A percentile compares a stretch with the other conserved stretches of the same genome.
Evolutionary conservation across 2,797 vertebrate species (phyloP).

Genomic region (Anguilla anguilla): DNA sequence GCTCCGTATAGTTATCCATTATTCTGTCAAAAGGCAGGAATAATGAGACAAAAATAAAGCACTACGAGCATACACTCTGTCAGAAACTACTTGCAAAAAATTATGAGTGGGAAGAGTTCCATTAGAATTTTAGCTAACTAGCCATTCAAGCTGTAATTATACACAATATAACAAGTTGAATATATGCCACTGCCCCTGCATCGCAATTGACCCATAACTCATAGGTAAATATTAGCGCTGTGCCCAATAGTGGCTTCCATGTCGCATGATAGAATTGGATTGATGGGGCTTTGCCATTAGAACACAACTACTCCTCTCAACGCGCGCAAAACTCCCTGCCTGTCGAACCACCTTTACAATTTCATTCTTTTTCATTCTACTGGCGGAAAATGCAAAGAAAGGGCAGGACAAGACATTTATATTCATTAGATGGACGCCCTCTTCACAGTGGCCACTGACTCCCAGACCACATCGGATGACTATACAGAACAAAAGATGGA

Average conservation of each 20-base stretch:
- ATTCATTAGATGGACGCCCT: constrained; percentile 1
- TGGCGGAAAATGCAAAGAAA: not conserved
- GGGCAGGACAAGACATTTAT: not conserved
- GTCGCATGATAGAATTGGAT: not conserved
- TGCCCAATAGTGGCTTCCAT: not conserved
- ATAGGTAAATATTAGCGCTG: not conserved
- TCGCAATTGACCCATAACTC: not conserved
- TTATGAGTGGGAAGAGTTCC: not conserved
- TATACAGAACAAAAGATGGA: not conserved
- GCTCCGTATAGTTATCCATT: not conserved
- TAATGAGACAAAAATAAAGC: not conserved
- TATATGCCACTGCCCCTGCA: not conserved
- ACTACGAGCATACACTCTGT: not conserved
- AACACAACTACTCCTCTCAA: not conserved
- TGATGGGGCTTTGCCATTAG: not conserved
- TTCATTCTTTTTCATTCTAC: not conserved
- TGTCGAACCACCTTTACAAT: not conserved
- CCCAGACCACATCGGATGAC: not conserved
- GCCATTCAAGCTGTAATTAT: not conserved
- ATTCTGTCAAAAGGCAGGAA: not conserved
- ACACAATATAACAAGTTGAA: not conserved
- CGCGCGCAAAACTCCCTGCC: not conserved
- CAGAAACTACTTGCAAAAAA: not conserved
- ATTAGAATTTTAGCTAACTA: not conserved
- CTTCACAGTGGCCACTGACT: not conserved